phyloP scores from a whole-genome alignment of 2,113 vertebrate species.

The Melanocharis versteri region DNA sequence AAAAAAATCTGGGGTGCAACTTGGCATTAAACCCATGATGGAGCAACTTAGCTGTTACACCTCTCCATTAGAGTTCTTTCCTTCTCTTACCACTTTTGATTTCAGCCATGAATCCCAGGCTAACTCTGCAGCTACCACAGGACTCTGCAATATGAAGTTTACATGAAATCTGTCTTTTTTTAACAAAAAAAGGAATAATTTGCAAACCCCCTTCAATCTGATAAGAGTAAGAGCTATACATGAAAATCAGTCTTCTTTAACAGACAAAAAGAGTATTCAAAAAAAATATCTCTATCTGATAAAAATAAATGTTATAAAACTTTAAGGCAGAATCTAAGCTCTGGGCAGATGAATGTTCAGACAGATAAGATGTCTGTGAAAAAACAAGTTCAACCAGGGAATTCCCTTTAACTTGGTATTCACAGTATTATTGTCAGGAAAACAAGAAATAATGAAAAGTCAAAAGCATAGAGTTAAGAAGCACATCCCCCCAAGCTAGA shows the following conservation, averaged over 20 bases:
- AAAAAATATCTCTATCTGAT: background rate
- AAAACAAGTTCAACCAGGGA: conserved; percentile 17
- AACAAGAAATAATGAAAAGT: conserved; percentile 7
- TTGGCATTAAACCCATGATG: background rate
- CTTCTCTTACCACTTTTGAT: background rate
- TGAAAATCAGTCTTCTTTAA: background rate
- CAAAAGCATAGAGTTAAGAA: background rate
- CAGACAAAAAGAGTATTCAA: background rate
- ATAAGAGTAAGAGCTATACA: background rate
- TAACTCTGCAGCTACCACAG: background rate
- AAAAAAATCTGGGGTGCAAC: background rate
- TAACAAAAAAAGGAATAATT: background rate
- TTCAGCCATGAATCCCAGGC: background rate
- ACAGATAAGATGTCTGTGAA: conserved; percentile 22
- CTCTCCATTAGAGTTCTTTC: background rate
- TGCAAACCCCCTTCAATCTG: background rate
- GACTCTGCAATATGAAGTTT: background rate
- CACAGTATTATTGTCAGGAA: conserved; percentile 21
- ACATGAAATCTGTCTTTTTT: background rate
- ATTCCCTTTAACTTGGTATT: conserved; percentile 39
- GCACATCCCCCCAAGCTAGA: background rate
- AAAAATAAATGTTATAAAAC: conserved; percentile 5
- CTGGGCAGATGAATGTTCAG: conserved; percentile 19
- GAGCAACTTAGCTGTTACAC: background rate
- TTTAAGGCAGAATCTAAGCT: conserved; percentile 11